Base-by-base conservation (phyloP, 1,140 invertebrate genomes). In the Mya arenaria region DNA sequence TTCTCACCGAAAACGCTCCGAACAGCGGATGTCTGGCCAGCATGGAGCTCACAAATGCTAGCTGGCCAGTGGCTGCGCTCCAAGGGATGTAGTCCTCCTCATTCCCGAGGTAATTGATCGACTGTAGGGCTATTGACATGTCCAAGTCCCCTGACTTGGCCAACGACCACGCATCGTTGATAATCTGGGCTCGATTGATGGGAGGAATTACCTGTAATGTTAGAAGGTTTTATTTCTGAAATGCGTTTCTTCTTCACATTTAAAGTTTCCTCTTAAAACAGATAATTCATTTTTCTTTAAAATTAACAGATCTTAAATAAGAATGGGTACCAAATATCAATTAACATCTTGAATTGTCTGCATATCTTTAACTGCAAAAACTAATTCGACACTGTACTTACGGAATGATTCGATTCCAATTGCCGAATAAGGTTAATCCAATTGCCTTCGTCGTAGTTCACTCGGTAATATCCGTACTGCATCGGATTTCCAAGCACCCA, bases 401-500 rank as follows among this genome's bases (percentile, higher is more conserved):
- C 87, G 25, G 92, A 94, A 72, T 96, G 96, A 91, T 97, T 95
- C 0, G 92, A 94, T 32, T 94, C 92, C 6, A 98, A 92, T n/a
- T 95, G 94, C 5, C 94, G 88, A 39, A 97, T 96, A n/a, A 98
- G 93, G 5, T 94, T 93, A 0, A 94, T 91, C 97, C 97, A 98
- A 92, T 96, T 96, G 0, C 94, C 94, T 1, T 95, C 94, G 30
- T 97, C 96, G 90, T 98, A 98, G 71, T 96, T 95, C 0, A 97
- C 97, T 25, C 97, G 94, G 91, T 97, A 98, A 88, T 97, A 97
- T 2, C 97, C 97, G 23, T 95, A 95, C 91, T 97, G 96, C 88
- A 97, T 96, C 13, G 96, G 94, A 91, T 98, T 98, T 30, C 95
- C 95, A 92, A 97, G 97, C 62, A 97, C 95, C 96, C 96, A 97